A percentile compares a stretch with the other conserved stretches of the same genome.
These are phyloP conservation scores for Sarcophaga peregrina DNA, from an alignment of 1,140 invertebrate species.

Conservation along the genomic window DNA sequence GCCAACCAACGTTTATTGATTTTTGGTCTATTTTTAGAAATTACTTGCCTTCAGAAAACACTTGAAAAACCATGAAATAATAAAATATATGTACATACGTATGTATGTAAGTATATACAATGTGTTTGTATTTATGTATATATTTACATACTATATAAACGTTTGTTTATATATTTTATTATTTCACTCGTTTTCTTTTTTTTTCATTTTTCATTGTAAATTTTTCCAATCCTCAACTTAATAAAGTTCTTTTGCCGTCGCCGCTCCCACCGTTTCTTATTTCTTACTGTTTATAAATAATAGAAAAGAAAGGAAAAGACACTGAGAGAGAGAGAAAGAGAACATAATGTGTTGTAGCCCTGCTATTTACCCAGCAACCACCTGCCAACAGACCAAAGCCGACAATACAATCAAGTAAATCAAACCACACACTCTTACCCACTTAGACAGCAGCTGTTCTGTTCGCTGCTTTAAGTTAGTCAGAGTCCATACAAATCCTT, in stretches of 20 bases:
- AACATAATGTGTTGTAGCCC: background rate
- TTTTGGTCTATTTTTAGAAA: constrained; percentile 65
- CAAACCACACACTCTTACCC: no score
- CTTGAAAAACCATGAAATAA: constrained; percentile 40
- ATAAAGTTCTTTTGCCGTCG: constrained; percentile 12
- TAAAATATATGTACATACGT: background rate
- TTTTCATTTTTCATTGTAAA: constrained; percentile 33
- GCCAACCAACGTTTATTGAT: constrained; percentile 61
- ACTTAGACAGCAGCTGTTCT: no score
- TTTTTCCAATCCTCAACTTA: constrained; percentile 18
- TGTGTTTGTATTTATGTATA: constrained; percentile 21
- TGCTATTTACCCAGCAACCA: background rate
- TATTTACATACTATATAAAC: background rate
- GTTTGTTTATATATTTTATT: constrained; percentile 34
- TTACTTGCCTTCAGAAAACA: constrained; percentile 46
- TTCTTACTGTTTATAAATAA: no score
- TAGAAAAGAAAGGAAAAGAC: no score
- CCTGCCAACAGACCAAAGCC: background rate
- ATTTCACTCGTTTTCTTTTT: constrained; percentile 14
- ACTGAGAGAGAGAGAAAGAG: no score
- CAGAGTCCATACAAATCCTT: no score
- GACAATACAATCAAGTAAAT: no score
- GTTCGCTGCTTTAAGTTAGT: no score
- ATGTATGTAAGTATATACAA: background rate
- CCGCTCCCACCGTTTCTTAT: background rate